Evolutionary conservation across 2,113 vertebrate species (phyloP).

Genomic region (Tor tambroides): DNA sequence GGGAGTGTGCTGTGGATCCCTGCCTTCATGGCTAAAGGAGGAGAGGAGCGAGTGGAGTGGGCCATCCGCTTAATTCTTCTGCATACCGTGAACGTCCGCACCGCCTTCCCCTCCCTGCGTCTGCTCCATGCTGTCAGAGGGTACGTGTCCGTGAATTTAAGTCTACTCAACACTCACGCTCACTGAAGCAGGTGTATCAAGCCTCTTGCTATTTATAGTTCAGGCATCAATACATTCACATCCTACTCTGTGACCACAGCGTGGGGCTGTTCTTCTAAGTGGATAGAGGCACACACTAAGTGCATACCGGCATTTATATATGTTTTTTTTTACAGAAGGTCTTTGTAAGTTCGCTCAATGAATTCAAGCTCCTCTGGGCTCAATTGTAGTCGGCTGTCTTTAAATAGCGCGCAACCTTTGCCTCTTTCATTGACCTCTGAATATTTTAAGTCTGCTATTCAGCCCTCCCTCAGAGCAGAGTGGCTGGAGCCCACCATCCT

Average conservation of each 20-base stretch:
- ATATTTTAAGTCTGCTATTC: constrained; percentile 17
- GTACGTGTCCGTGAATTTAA: constrained; percentile 74
- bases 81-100: constrained; percentile 86
- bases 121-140: constrained; percentile 94
- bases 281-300: background rate
- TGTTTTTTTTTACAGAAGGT: constrained; percentile 28
- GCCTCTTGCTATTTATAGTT: constrained; percentile 65
- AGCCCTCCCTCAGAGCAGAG: background rate
- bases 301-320: constrained; percentile 8
- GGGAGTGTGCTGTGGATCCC: constrained; percentile 97
- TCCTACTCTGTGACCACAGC: constrained; percentile 21
- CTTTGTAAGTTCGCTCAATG: background rate
- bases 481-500: background rate
- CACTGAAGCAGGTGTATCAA: constrained; percentile 29
- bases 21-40: constrained; percentile 95
- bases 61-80: constrained; percentile 89
- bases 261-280: constrained; percentile 16
- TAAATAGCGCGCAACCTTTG: constrained; percentile 62
- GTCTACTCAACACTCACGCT: constrained; percentile 19
- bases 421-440: constrained; percentile 54
- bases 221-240: constrained; percentile 54
- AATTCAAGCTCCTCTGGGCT: constrained; percentile 4
- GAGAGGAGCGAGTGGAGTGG: constrained; percentile 93
- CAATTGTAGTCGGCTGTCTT: constrained; percentile 20
- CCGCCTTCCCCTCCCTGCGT: constrained; percentile 93